phyloP scores from a whole-genome alignment of 1,140 invertebrate genomes.

The Drosophila rufa region DNA sequence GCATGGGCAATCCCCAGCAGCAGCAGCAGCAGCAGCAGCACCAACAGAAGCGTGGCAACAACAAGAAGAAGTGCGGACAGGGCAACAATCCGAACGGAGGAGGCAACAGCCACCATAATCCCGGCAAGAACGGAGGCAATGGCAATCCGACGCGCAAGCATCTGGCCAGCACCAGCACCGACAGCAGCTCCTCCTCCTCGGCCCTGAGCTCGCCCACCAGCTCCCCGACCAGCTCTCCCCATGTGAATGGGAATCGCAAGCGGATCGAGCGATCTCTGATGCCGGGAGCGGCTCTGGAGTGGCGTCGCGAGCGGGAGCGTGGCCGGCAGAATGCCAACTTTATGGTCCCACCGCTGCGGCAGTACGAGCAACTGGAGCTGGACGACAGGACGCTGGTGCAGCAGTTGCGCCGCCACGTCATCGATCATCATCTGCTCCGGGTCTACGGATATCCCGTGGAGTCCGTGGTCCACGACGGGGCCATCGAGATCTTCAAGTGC shows the following conservation, averaged over 20 bases:
- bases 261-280: constrained; percentile 26
- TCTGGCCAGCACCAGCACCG: constrained; percentile 15
- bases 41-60: constrained; percentile 35
- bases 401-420: constrained; percentile 87
- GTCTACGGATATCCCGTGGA: constrained; percentile 91
- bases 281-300: constrained; percentile 27
- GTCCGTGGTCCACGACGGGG: constrained; percentile 87
- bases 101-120: constrained; percentile 14
- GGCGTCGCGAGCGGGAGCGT: constrained; percentile 21
- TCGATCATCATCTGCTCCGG: constrained; percentile 88
- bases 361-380: constrained; percentile 83
- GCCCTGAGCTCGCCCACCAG: constrained; percentile 59
- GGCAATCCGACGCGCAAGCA: constrained; percentile 16
- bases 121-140: constrained; percentile 2
- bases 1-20: neutral
- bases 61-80: constrained; percentile 25
- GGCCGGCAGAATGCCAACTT: constrained; percentile 38
- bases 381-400: constrained; percentile 84
- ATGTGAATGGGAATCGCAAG: constrained; percentile 28
- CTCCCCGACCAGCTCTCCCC: constrained; percentile 49
- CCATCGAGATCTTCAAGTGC: constrained; percentile 88
- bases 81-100: neutral
- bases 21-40: constrained; percentile 29
- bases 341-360: constrained; percentile 71
- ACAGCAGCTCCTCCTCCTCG: constrained; percentile 49